Conservation (phyloP, 2,888 invertebrate species). For the Idaea dimidiata region DNA sequence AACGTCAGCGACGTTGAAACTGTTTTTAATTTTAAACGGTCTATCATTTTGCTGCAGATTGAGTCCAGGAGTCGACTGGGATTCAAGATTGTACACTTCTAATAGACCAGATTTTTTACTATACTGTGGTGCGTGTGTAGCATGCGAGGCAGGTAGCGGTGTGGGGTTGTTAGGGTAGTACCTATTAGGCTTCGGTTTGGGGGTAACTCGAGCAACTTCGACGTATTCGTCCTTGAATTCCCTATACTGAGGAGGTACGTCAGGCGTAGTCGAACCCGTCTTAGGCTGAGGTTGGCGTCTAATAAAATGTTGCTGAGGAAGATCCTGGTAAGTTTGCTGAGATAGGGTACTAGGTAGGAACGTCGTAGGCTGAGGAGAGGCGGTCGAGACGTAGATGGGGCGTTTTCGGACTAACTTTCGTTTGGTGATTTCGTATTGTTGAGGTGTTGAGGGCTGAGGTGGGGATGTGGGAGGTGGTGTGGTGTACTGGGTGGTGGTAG, state of each 20-base stretch:
- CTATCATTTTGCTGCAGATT: slow-evolving; percentile 55
- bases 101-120: slow-evolving; percentile 69
- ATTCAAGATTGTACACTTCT: slow-evolving; percentile 73
- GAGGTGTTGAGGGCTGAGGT: slow-evolving; percentile 39
- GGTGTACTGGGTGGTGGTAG: slow-evolving; percentile 44
- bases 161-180: slow-evolving; percentile 52
- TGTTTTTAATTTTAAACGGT: slow-evolving; percentile 62
- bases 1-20: slow-evolving; percentile 57
- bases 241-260: slow-evolving; percentile 63
- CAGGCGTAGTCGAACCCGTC: slow-evolving; percentile 43
- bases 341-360: slow-evolving; percentile 44
- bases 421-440: slow-evolving; percentile 58
- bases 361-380: slow-evolving; percentile 48
- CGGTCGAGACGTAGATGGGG: slow-evolving; percentile 54
- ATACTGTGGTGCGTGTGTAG: slow-evolving; percentile 47
- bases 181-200: slow-evolving; percentile 61
- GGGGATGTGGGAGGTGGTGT: slow-evolving; percentile 41
- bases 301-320: slow-evolving; percentile 44
- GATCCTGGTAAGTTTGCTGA: slow-evolving; percentile 45
- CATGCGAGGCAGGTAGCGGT: slow-evolving; percentile 50
- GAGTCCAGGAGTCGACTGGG: slow-evolving; percentile 58
- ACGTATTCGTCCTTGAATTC: slow-evolving; percentile 71
- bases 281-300: slow-evolving; percentile 45
- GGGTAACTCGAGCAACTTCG: slow-evolving; percentile 69
- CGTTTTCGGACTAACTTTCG: slow-evolving; percentile 69